These are phyloP conservation scores for Adineta ricciae DNA, from an alignment of 2,888 invertebrate species.

Conservation along the genomic window DNA sequence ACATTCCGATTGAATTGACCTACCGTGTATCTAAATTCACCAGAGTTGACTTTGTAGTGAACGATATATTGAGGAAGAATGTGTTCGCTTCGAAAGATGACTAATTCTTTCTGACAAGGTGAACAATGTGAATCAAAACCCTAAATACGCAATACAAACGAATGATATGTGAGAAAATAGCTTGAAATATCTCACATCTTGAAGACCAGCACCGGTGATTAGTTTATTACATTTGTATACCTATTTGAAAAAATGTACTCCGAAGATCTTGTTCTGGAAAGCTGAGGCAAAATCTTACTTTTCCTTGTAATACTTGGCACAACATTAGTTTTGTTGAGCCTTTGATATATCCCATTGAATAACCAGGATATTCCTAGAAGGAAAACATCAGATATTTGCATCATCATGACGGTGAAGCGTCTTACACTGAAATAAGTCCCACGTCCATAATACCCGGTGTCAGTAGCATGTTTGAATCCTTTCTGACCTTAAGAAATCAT, in stretches of 20 bases:
- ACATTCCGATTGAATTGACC: not conserved
- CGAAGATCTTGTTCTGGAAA: conserved; percentile 17
- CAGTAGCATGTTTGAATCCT: conserved; percentile 36
- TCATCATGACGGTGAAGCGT: not conserved
- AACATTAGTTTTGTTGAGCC: conserved; percentile 38
- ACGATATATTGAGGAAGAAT: conserved; percentile 42
- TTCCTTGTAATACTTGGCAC: conserved; percentile 41
- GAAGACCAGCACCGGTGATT: conserved; percentile 39
- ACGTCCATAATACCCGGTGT: conserved; percentile 36
- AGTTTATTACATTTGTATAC: conserved; percentile 39
- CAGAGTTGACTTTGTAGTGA: conserved; percentile 37
- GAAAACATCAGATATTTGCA: not conserved
- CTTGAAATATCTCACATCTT: not conserved
- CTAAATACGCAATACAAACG: not conserved
- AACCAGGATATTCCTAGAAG: conserved; percentile 38
- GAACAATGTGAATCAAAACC: conserved; percentile 42
- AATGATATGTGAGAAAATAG: not conserved
- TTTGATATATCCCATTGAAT: conserved; percentile 41
- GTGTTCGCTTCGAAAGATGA: conserved; percentile 40
- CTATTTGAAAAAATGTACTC: conserved; percentile 34
- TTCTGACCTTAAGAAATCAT: conserved; percentile 39
- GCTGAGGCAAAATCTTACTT: conserved; percentile 35
- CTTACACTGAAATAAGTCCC: conserved; percentile 42
- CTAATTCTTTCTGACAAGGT: conserved; percentile 41
- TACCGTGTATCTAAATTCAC: conserved; percentile 24